These are phyloP conservation scores for Thaumatotibia leucotreta DNA, from an alignment of 1,140 invertebrate species.

Conservation along the genomic window DNA sequence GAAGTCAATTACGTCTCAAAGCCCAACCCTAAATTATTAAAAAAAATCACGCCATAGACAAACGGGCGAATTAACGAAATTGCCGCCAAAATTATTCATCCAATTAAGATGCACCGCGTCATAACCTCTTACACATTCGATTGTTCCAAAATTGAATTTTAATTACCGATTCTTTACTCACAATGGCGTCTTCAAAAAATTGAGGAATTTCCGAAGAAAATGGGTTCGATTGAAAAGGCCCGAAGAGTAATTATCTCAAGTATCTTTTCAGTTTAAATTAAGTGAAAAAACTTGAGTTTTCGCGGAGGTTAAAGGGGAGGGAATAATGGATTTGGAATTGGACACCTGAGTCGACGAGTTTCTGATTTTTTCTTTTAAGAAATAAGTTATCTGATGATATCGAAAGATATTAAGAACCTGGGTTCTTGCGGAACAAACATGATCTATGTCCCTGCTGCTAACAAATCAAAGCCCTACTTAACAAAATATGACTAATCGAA, in stretches of 20 bases:
- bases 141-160: constrained; percentile 75
- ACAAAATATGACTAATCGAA: too few species aligned
- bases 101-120: constrained; percentile 72
- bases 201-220: constrained; percentile 47
- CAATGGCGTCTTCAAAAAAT: constrained; percentile 69
- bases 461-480: too few species aligned
- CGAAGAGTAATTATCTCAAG: constrained; percentile 72
- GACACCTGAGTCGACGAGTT: background rate
- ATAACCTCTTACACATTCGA: constrained; percentile 50
- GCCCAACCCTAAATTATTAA: background rate
- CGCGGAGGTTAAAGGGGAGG: constrained; percentile 4
- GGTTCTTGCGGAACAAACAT: too few species aligned
- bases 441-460: too few species aligned
- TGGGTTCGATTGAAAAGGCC: constrained; percentile 61
- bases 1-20: background rate
- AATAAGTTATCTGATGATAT: background rate
- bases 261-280: constrained; percentile 76
- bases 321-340: constrained; percentile 7
- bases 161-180: constrained; percentile 71
- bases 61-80: constrained; percentile 10
- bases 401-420: too few species aligned
- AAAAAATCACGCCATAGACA: background rate
- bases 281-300: constrained; percentile 68
- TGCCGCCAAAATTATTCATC: constrained; percentile 47
- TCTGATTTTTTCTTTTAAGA: background rate